Base-by-base conservation (phyloP, 2,113 vertebrate genomes). In the Rhinolophus sinicus region DNA sequence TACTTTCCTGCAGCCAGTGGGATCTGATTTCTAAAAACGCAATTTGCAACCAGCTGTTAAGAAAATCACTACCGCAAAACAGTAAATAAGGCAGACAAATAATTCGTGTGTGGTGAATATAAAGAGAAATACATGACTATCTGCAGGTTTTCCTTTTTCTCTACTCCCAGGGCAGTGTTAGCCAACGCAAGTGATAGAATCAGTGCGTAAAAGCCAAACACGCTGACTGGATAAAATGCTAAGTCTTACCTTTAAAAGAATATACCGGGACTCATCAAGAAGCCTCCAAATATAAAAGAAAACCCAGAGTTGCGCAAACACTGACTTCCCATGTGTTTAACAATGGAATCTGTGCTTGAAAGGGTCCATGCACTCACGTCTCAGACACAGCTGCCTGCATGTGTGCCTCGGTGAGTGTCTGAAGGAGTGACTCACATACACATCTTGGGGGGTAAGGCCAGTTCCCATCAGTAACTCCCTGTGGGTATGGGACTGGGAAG, bases 181-280 rank as follows among this genome's bases (percentile, higher is more conserved):
- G 76, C 26, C 40, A 90, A 19, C 91, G 26, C 33, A 89, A 83
- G 86, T 0, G 56, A 93, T 21, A 94, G 94, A 97, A 97, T 86
- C 89, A 67, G 95, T 73, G 96, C 90, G 67, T 0, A 86, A 93
- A 98, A 93, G 38, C 64, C 76, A 95, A 98, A 97, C 75, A 89
- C 97, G 87, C 97, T 98, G 96, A 98, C 88, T 96, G 72, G 83
- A 93, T 96, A 94, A 98, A 98, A 98, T 97, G 94, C 77, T 98
- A 98, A 98, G 97, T 93, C 81, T 97, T 97, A 93, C 96, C 95
- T 98, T 97, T 97, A 93, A 95, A 98, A 96, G 47, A 62, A 89
- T 94, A 78, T 5, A 92, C 77, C 50, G 64, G 72, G 87, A 86
- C 85, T 69, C 88, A 95, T 47, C 90, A 76, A 97, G 47, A 50